A percentile compares a stretch with the other conserved stretches of the same genome.
Evolutionary conservation across 2,797 vertebrate genomes (phyloP).

Genomic region (Hoplostethus mediterraneus): DNA sequence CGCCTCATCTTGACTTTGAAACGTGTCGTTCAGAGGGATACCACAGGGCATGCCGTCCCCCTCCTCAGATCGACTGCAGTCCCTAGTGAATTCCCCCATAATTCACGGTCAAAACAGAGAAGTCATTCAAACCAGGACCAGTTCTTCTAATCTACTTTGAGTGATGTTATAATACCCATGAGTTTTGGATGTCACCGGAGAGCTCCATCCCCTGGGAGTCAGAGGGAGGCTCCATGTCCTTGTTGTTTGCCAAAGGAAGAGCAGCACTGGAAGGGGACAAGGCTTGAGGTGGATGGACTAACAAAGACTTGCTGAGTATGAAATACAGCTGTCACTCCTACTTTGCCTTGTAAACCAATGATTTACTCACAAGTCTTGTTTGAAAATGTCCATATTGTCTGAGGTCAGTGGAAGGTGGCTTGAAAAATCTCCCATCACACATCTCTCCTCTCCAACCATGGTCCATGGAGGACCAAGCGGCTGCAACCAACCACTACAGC

Average conservation of each 20-base stretch:
- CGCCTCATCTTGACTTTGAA: slow-evolving; percentile 7
- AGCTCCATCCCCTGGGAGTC: not conserved
- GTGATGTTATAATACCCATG: not conserved
- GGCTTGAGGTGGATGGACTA: not conserved
- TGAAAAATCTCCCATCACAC: too few relatives aligned
- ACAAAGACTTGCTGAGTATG: too few relatives aligned
- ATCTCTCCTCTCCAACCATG: too few relatives aligned
- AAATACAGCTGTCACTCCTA: too few relatives aligned
- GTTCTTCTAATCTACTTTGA: slow-evolving; percentile 9
- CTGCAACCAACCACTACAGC: too few relatives aligned
- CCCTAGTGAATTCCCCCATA: not conserved
- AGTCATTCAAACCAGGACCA: not conserved
- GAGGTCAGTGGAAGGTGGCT: too few relatives aligned
- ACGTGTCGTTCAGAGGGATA: not conserved
- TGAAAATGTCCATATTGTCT: too few relatives aligned
- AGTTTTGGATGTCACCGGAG: not conserved
- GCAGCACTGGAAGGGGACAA: not conserved
- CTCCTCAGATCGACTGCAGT: not conserved
- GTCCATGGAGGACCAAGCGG: too few relatives aligned
- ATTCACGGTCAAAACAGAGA: not conserved
- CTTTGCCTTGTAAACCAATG: too few relatives aligned
- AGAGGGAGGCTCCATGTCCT: not conserved
- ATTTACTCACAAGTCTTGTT: too few relatives aligned
- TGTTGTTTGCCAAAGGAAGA: not conserved
- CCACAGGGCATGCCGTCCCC: not conserved